Evolutionary conservation across 2,113 vertebrate genomes (phyloP), one percentile per base, ranked within the genome.

Genomic region (Pteruthius melanotis): DNA sequence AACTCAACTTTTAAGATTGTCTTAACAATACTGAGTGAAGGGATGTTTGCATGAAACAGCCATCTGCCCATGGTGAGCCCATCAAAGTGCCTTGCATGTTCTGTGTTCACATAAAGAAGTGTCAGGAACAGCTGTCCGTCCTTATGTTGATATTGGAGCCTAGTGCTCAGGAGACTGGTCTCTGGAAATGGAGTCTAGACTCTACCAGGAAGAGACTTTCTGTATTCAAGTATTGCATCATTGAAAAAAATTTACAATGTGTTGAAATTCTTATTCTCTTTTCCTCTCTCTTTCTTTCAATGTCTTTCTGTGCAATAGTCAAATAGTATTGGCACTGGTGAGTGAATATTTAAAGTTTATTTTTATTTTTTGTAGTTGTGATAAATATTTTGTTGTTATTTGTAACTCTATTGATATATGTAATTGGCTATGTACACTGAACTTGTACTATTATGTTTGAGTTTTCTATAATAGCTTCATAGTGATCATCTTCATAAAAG

Each of bases 301-400:
- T 78, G 26, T 74, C 64, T 85, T 92, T 86, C 70, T 79, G 39
- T 93, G 84, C 89, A 79, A 85, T 91, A 87, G 19, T 87, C 81
- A 65, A 71, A 71, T 89, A 87, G 28, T 83, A 63, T 50, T 93
- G 93, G 87, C 78, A 72, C 31, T 0, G 95, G 96, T 96, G 91
- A 97, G 96, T 97, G 74, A 79, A 56, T 68, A 88, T 91, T 93
- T 83, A 64, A 59, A 81, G 28, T 70, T 85, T 39, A 27, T 33
- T 68, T 84, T 87, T 75, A 45, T 52, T 83, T 91, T 28, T 61
- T 91, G 22, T 35, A 42, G 24, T 44, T 59, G 37, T 42, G 40
- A 60, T 53, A 80, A 75, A 42, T 68, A 33, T 60, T 87, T 63
- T 60, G 7, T 7, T 60, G 11, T 35, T 76, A 63, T n/a, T 83